Evolutionary conservation across 2,113 vertebrate genomes (phyloP).

Genomic region (Turnix velox): DNA sequence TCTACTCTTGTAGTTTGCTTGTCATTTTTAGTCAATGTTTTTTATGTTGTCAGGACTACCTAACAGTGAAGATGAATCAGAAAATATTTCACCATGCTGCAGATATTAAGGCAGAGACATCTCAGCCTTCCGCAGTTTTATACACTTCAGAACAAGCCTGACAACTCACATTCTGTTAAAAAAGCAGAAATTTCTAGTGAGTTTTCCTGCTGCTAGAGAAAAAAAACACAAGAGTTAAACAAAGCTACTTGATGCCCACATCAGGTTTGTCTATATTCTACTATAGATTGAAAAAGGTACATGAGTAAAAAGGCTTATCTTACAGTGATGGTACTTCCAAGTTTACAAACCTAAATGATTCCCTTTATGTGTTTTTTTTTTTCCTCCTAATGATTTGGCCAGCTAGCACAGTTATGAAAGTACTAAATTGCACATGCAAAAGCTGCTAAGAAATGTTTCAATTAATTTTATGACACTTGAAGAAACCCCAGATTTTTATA

Average conservation of each 20-base stretch:
- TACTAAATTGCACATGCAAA: not conserved
- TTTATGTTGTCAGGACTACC: not conserved
- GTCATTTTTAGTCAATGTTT: not conserved
- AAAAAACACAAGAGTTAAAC: too few relatives aligned
- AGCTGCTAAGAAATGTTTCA: not conserved
- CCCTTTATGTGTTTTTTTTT: not conserved
- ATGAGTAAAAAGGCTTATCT: not conserved
- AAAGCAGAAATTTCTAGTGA: not conserved
- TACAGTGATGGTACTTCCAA: not conserved
- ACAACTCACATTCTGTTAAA: not conserved
- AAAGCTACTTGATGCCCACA: not conserved
- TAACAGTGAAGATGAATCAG: not conserved
- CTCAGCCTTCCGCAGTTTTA: not conserved
- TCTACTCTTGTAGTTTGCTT: not conserved
- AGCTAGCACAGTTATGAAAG: not conserved
- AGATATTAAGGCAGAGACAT: not conserved
- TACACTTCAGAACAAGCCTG: not conserved
- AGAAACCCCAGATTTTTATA: not conserved
- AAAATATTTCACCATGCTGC: not conserved
- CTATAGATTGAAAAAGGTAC: not conserved
- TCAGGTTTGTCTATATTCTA: not conserved
- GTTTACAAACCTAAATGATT: not conserved
- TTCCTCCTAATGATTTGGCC: not conserved
- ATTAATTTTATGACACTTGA: not conserved
- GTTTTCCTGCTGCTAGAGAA: not conserved